Evolutionary conservation across 2,113 vertebrate genomes (phyloP).

Genomic region (Mastomys coucha): DNA sequence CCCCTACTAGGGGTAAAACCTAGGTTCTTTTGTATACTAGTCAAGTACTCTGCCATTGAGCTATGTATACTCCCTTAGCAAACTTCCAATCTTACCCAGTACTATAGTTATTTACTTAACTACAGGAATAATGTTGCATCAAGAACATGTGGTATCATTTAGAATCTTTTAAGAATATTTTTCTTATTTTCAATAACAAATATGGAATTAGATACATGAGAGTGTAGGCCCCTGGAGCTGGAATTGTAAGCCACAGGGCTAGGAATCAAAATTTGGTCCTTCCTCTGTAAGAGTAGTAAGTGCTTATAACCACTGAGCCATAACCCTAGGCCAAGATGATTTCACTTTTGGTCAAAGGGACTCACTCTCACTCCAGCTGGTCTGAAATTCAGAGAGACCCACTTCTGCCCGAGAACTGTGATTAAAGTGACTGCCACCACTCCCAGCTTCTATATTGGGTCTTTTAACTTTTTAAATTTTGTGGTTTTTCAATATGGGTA

Average conservation of each 20-base stretch:
- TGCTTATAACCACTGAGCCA: not conserved
- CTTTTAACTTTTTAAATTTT: not conserved
- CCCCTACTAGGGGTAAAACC: not conserved
- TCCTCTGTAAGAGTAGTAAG: not conserved
- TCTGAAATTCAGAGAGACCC: not conserved
- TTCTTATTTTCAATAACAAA: not conserved
- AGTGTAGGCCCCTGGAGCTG: not conserved
- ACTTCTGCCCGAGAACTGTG: no score
- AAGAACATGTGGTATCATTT: not conserved
- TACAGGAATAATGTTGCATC: not conserved
- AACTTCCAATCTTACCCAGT: not conserved
- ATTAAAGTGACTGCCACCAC: not conserved
- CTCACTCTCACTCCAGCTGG: not conserved
- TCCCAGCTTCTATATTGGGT: not conserved
- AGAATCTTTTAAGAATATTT: not conserved
- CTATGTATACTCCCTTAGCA: not conserved
- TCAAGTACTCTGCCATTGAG: not conserved
- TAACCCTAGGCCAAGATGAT: not conserved
- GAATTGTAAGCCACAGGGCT: not conserved
- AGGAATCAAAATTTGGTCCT: not conserved
- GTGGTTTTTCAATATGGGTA: not conserved
- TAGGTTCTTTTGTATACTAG: not conserved
- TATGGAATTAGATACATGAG: not conserved
- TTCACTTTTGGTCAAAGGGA: not conserved
- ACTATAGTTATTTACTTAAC: not conserved